Evolutionary conservation across 2,888 invertebrate species (phyloP).

Genomic region (Exocentrus adspersus): DNA sequence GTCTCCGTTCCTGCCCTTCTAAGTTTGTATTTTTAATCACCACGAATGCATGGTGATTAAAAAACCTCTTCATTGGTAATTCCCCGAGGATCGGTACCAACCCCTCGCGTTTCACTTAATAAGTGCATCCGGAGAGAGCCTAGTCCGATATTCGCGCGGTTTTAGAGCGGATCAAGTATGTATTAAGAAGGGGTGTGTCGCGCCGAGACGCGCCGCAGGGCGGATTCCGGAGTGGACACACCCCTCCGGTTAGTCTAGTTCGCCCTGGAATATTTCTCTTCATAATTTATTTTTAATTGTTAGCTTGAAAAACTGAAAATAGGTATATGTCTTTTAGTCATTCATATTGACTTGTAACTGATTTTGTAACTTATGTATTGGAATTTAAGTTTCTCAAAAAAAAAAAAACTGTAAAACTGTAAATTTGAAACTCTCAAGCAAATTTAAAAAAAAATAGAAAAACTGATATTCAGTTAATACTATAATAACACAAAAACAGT

Average conservation of each 20-base stretch:
- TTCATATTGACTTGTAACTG: too few species aligned
- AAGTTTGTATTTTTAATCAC: background rate
- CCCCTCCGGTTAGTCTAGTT: conserved; percentile 50
- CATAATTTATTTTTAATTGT: conserved; percentile 51
- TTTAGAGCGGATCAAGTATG: conserved; percentile 58
- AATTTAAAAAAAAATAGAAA: too few species aligned
- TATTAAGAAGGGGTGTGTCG: conserved; percentile 61
- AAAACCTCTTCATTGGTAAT: conserved; percentile 16
- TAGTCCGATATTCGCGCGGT: conserved; percentile 49
- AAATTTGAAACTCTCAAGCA: too few species aligned
- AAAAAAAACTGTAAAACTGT: too few species aligned
- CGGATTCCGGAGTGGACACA: conserved; percentile 53
- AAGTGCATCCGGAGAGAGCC: conserved; percentile 56
- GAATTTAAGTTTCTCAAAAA: too few species aligned
- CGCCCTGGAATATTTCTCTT: conserved; percentile 43
- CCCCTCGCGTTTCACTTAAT: conserved; percentile 54
- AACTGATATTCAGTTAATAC: too few species aligned
- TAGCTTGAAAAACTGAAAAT: conserved; percentile 49
- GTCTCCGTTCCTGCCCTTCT: background rate
- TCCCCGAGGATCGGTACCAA: conserved; percentile 12
- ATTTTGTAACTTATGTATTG: too few species aligned
- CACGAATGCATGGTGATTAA: conserved; percentile 1
- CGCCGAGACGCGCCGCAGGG: conserved; percentile 56
- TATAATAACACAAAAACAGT: too few species aligned
- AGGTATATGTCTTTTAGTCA: too few species aligned